Evolutionary conservation across 2,113 vertebrate species (phyloP).

Genomic region (Nesogale talazaci): DNA sequence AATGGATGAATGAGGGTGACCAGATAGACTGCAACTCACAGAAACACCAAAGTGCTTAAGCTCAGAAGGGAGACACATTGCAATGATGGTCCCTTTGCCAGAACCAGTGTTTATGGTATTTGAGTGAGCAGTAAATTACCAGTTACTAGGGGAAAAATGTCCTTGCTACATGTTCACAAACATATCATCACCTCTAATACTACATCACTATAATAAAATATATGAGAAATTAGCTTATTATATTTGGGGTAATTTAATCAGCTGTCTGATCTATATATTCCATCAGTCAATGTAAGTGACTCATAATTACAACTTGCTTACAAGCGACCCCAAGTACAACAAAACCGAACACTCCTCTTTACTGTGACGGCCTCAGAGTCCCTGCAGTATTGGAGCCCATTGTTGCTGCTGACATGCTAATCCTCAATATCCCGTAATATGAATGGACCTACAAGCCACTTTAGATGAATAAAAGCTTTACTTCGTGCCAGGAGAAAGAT

Average conservation of each 20-base stretch:
- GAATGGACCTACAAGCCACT: conserved; percentile 37
- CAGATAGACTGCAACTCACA: background rate
- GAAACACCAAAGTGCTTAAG: background rate
- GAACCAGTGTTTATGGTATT: conserved; percentile 69
- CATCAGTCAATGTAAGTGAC: conserved; percentile 38
- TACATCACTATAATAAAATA: conserved; percentile 24
- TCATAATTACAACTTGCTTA: conserved; percentile 54
- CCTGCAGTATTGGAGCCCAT: background rate
- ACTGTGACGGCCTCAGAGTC: background rate
- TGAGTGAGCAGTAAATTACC: conserved; percentile 71
- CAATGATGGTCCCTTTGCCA: conserved; percentile 56
- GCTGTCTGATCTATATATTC: conserved; percentile 42
- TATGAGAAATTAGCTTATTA: conserved; percentile 58
- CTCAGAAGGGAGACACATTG: conserved; percentile 63
- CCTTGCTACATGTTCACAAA: conserved; percentile 53
- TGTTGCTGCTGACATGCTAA: background rate
- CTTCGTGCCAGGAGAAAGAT: background rate
- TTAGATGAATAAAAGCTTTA: conserved; percentile 24
- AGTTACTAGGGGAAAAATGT: conserved; percentile 63
- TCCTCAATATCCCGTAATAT: background rate
- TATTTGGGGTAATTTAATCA: conserved; percentile 65
- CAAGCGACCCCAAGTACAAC: background rate
- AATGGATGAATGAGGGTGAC: background rate
- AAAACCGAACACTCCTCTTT: background rate
- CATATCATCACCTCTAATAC: conserved; percentile 61